Evolutionary conservation across 23 tunicate species (phyloP).

Genomic region (Ciona savignyi): DNA sequence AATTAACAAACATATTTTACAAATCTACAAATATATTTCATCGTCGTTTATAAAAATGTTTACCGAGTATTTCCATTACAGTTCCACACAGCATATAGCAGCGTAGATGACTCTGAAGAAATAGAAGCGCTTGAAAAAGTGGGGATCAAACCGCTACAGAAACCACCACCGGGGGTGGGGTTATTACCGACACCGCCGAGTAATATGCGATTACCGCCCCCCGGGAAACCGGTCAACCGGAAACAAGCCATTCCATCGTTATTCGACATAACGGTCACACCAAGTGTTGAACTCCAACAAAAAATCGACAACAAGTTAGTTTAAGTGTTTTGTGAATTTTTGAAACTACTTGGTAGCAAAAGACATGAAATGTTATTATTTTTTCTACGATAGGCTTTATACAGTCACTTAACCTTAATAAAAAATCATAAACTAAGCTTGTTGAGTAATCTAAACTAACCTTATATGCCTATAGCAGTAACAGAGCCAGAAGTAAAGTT

Average conservation of each 20-base stretch:
- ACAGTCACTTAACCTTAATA: too few species aligned
- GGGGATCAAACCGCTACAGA: conserved; percentile 58
- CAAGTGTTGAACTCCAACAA: conserved; percentile 55
- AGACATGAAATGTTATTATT: too few species aligned
- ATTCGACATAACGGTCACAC: conserved; percentile 57
- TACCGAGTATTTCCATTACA: conserved; percentile 16
- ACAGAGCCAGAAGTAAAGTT: too few species aligned
- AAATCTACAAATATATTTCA: too few species aligned
- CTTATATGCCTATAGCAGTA: too few species aligned
- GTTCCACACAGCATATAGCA: conserved; percentile 47
- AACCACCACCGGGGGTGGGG: conserved; percentile 88
- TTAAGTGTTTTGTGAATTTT: too few species aligned
- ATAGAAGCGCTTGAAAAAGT: conserved; percentile 67
- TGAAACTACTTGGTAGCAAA: too few species aligned
- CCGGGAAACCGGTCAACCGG: not conserved
- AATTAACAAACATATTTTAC: too few species aligned
- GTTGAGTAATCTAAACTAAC: too few species aligned
- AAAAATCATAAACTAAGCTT: too few species aligned
- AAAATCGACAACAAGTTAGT: conserved; percentile 53
- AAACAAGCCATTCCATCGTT: conserved; percentile 38
- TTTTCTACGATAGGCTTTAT: too few species aligned
- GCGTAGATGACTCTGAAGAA: conserved; percentile 66
- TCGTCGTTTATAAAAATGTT: too few species aligned
- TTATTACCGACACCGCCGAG: conserved; percentile 67
- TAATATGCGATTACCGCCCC: not conserved